Evolutionary conservation across 2,888 invertebrate genomes (phyloP).

Genomic region (Eilema sororculum): DNA sequence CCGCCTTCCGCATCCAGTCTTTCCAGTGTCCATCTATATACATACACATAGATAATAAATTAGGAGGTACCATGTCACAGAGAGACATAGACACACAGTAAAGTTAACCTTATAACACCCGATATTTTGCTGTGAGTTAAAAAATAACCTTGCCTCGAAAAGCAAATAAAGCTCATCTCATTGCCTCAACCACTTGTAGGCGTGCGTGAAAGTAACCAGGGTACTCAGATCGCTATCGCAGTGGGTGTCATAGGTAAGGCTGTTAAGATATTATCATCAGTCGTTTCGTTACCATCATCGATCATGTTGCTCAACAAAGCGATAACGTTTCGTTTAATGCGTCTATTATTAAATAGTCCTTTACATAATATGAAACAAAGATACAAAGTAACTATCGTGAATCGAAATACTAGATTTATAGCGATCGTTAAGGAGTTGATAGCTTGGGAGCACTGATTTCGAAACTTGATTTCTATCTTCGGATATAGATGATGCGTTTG

Average conservation of each 20-base stretch:
- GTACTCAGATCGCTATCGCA: constrained; percentile 60
- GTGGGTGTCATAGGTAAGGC: constrained; percentile 71
- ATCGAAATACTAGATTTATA: constrained; percentile 27
- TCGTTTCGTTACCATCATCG: constrained; percentile 49
- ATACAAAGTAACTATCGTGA: constrained; percentile 12
- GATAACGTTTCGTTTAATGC: constrained; percentile 53
- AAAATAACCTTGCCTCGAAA: constrained; percentile 6
- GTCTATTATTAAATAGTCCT: constrained; percentile 52
- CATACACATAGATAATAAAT: not conserved
- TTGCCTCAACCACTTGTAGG: constrained; percentile 52
- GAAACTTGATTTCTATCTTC: not conserved
- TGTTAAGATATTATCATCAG: constrained; percentile 43
- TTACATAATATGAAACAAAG: constrained; percentile 40
- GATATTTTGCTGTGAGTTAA: not conserved
- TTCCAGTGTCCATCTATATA: too few species aligned
- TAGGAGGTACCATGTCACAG: not conserved
- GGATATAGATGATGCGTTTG: not conserved
- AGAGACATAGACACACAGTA: not conserved
- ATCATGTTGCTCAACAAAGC: constrained; percentile 56
- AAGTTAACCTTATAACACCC: not conserved
- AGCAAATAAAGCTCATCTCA: constrained; percentile 33
- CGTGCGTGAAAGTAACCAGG: constrained; percentile 69
- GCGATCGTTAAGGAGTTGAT: constrained; percentile 21
- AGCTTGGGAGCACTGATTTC: not conserved
- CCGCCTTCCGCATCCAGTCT: too few species aligned